phyloP scores from a whole-genome alignment of 2,797 vertebrate species.

The Centropyge bicolor region DNA sequence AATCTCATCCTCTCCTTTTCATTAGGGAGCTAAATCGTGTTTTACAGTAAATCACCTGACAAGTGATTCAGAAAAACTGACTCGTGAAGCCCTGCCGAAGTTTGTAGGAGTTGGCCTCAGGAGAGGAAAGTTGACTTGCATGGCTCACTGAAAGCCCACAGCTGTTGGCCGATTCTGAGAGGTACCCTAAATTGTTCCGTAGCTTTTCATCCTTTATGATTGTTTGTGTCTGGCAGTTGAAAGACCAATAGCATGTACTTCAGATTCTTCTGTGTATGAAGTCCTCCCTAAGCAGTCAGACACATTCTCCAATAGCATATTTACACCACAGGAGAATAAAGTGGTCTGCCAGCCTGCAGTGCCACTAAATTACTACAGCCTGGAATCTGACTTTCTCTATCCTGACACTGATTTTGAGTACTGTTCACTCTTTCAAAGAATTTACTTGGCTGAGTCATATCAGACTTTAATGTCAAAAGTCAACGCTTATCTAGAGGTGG shows the following conservation, averaged over 20 bases:
- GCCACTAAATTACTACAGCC: conserved; percentile 53
- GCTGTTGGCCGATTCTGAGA: conserved; percentile 59
- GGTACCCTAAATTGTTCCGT: conserved; percentile 68
- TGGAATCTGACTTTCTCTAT: conserved; percentile 43
- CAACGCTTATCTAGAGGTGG: neutral
- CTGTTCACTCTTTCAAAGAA: neutral
- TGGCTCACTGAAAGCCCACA: conserved; percentile 66
- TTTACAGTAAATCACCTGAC: conserved; percentile 63
- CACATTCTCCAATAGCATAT: conserved; percentile 74
- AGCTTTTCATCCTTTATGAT: conserved; percentile 67
- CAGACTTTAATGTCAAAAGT: neutral
- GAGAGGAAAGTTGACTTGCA: conserved; percentile 69
- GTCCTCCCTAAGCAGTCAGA: conserved; percentile 62
- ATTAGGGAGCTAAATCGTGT: conserved; percentile 45
- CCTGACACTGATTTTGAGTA: conserved; percentile 16
- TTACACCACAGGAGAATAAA: conserved; percentile 68
- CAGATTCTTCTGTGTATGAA: conserved; percentile 61
- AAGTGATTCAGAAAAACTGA: conserved; percentile 57
- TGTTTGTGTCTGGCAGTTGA: conserved; percentile 72
- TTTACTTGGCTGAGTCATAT: neutral
- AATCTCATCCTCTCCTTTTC: conserved; percentile 42
- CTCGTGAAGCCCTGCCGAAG: conserved; percentile 47
- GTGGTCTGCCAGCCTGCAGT: conserved; percentile 35
- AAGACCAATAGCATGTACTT: conserved; percentile 61
- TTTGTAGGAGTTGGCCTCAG: conserved; percentile 63